Evolutionary conservation across 2,113 vertebrate species (phyloP).

Genomic region (Lophochroa leadbeateri): DNA sequence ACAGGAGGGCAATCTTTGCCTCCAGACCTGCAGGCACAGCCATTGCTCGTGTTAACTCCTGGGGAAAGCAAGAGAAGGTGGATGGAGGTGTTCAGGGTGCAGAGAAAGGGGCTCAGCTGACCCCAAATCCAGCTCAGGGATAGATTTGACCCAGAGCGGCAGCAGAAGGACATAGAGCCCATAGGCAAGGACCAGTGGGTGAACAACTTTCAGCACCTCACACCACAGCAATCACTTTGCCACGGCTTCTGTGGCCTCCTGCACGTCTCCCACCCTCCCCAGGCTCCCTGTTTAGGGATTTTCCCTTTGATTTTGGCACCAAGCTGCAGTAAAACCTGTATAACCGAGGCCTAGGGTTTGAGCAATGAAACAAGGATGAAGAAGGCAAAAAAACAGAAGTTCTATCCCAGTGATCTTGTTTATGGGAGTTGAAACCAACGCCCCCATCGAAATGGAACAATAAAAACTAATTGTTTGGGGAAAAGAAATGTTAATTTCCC

Average conservation of each 20-base stretch:
- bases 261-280: neutral
- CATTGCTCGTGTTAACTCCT: fast-evolving
- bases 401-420: neutral
- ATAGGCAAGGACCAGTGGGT: neutral
- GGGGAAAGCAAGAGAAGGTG: neutral
- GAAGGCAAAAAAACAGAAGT: neutral
- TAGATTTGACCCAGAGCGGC: fast-evolving
- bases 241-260: neutral
- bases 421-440: neutral
- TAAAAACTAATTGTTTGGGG: neutral
- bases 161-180: neutral
- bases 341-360: fast-evolving
- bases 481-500: neutral
- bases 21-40: neutral
- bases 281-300: neutral
- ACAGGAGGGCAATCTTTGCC: neutral
- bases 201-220: neutral
- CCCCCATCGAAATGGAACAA: neutral
- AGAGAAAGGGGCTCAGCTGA: neutral
- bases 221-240: neutral
- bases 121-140: neutral
- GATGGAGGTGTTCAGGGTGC: neutral
- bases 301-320: neutral
- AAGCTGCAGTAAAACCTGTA: neutral
- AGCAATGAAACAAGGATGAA: neutral